These are phyloP conservation scores for Thymallus thymallus DNA, from an alignment of 2,113 vertebrate species.

Conservation along the genomic window DNA sequence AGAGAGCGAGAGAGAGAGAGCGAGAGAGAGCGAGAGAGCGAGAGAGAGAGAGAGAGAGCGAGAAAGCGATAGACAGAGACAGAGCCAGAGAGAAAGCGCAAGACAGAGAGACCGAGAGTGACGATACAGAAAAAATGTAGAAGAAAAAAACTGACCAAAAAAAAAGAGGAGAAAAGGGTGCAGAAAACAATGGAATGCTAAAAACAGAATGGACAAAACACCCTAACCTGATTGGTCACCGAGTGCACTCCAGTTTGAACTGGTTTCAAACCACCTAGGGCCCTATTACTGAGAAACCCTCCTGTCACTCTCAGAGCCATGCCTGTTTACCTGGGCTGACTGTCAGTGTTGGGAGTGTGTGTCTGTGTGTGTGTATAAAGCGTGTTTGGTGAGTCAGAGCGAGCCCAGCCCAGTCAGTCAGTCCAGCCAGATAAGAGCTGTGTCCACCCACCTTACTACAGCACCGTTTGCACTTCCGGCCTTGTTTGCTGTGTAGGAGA, in stretches of 20 bases:
- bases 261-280: not conserved
- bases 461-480: slow-evolving; percentile 59
- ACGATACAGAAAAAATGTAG: not conserved
- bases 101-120: too few species aligned
- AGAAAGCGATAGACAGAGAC: not conserved
- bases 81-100: not conserved
- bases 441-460: too few species aligned
- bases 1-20: not conserved
- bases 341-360: not conserved
- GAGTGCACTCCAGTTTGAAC: slow-evolving; percentile 1
- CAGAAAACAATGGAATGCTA: not conserved
- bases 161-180: not conserved
- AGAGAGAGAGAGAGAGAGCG: not conserved
- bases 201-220: not conserved
- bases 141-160: not conserved
- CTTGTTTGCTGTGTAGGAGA: slow-evolving; percentile 65
- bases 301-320: slow-evolving; percentile 2
- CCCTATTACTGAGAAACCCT: slow-evolving; percentile 11
- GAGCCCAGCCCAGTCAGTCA: slow-evolving; percentile 44
- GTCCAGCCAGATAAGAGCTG: too few species aligned
- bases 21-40: not conserved
- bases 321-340: slow-evolving; percentile 55
- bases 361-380: not conserved
- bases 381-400: slow-evolving; percentile 53
- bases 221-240: slow-evolving; percentile 12